Percentiles rank a stretch among this genome's conserved stretches.
These are phyloP conservation scores for Trochalopteron elliotii DNA, from an alignment of 2,113 vertebrate species.

Conservation along the genomic window DNA sequence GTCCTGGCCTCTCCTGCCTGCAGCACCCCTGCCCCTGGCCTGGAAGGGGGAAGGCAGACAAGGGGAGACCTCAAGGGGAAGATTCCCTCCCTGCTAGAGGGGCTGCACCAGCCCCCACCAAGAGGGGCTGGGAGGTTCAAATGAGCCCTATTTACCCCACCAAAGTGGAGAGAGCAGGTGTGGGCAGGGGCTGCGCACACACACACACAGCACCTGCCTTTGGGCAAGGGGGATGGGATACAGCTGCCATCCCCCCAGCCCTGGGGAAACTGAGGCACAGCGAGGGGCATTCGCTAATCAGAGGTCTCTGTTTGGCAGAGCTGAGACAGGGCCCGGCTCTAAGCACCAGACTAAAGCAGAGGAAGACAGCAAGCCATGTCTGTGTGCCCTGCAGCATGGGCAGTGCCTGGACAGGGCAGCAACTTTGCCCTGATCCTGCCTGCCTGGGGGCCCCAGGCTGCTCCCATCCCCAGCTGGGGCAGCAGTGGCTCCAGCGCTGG, in stretches of 20 bases:
- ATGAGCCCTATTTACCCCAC: neutral
- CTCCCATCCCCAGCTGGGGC: neutral
- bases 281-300: neutral
- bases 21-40: neutral
- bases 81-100: neutral
- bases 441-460: neutral
- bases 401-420: neutral
- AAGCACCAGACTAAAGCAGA: constrained; percentile 67
- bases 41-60: neutral
- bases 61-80: neutral
- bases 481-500: neutral
- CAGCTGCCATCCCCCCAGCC: neutral
- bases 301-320: constrained; percentile 66
- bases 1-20: neutral
- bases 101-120: neutral
- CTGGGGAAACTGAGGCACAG: constrained; percentile 54
- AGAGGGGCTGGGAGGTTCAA: neutral
- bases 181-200: neutral
- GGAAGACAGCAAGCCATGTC: constrained; percentile 54
- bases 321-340: constrained; percentile 31
- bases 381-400: neutral
- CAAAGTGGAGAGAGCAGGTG: neutral
- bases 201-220: neutral
- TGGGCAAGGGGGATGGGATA: neutral
- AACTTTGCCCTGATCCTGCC: neutral